These are phyloP conservation scores for Semaprochilodus insignis DNA, from an alignment of 2,797 vertebrate species.

Conservation along the genomic window DNA sequence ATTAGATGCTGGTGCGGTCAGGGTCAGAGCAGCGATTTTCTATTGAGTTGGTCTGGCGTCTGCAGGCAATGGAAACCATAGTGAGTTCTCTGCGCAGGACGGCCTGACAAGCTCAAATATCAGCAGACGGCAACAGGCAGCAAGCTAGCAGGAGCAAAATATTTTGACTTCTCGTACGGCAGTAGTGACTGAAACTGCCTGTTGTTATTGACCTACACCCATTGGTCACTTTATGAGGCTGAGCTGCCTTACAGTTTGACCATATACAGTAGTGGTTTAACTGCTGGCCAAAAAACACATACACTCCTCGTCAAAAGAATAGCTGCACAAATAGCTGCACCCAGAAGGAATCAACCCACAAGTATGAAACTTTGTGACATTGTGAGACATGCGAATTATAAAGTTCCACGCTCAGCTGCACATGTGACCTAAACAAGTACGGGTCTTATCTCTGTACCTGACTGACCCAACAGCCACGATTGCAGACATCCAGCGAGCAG, in stretches of 20 bases:
- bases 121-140: neutral
- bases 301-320: no score
- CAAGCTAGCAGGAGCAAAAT: neutral
- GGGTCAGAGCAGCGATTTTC: slow-evolving; percentile 37
- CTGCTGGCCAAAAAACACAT: no score
- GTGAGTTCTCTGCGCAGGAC: neutral
- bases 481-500: no score
- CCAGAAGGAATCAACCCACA: no score
- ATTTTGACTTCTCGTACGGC: neutral
- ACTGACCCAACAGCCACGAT: no score
- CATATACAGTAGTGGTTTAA: neutral
- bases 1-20: slow-evolving; percentile 55
- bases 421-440: no score
- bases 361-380: no score
- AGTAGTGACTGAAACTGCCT: neutral
- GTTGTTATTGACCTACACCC: neutral
- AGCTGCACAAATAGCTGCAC: no score
- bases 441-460: no score
- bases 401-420: no score
- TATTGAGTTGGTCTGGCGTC: slow-evolving; percentile 37
- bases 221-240: neutral
- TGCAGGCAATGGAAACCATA: slow-evolving; percentile 42
- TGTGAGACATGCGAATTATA: no score
- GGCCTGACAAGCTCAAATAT: slow-evolving; percentile 5
- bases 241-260: neutral